These are phyloP conservation scores for Tenthredo livida DNA, from an alignment of 2,888 invertebrate genomes.

Conservation along the genomic window DNA sequence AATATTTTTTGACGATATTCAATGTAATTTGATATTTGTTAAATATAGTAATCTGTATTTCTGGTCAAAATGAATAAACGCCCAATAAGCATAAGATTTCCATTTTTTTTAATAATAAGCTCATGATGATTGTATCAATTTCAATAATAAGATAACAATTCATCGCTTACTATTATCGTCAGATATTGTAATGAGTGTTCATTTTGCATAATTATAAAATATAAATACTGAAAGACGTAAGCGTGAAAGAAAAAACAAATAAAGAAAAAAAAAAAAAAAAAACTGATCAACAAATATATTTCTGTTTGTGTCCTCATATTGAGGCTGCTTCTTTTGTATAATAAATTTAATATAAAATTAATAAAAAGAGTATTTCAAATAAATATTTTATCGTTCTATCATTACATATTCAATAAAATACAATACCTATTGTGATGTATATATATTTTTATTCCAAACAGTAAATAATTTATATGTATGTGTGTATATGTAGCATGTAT, in stretches of 20 bases:
- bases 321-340: slow-evolving; percentile 58
- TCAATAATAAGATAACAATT: neutral
- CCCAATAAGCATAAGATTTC: neutral
- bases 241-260: neutral
- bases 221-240: neutral
- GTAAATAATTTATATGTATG: slow-evolving; percentile 48
- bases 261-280: neutral
- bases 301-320: slow-evolving; percentile 60
- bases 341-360: slow-evolving; percentile 57
- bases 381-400: slow-evolving; percentile 8
- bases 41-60: neutral
- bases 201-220: slow-evolving; percentile 31
- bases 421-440: slow-evolving; percentile 5
- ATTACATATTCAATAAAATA: slow-evolving; percentile 34
- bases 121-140: neutral
- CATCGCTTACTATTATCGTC: neutral
- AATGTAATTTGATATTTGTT: neutral
- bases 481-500: neutral
- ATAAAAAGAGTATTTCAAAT: slow-evolving; percentile 59
- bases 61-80: slow-evolving; percentile 18
- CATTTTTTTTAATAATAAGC: neutral
- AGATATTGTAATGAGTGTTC: slow-evolving; percentile 5
- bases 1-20: neutral
- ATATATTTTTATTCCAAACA: slow-evolving; percentile 42
- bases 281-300: neutral